Percentiles rank a stretch among this genome's conserved stretches.
phyloP scores from a whole-genome alignment of 2,113 vertebrate species.

The Toxotes chatareus region DNA sequence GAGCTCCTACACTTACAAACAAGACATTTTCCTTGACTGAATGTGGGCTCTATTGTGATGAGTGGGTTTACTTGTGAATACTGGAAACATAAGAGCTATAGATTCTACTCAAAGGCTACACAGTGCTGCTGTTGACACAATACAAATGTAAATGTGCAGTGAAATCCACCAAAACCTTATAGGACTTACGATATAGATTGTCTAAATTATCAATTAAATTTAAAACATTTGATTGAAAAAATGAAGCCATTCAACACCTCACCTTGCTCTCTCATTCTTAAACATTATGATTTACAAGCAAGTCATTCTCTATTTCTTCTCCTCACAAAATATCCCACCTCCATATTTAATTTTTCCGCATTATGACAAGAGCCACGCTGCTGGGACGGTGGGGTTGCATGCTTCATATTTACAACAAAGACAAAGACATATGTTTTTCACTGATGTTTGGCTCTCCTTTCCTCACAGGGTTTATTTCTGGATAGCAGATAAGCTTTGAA shows the following conservation, averaged over 20 bases:
- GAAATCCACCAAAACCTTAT: not conserved
- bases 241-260: not conserved
- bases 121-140: not conserved
- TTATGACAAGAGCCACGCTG: constrained; percentile 48
- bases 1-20: constrained; percentile 3
- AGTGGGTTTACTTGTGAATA: not conserved
- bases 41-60: not conserved
- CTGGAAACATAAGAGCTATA: not conserved
- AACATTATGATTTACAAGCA: constrained; percentile 33
- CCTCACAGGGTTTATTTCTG: constrained; percentile 53
- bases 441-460: constrained; percentile 14
- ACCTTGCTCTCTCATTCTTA: not conserved
- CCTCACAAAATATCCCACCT: constrained; percentile 30
- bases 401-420: constrained; percentile 45
- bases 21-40: constrained; percentile 25
- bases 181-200: not conserved
- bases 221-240: not conserved
- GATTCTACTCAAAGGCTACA: constrained; percentile 2
- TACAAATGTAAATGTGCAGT: not conserved
- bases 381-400: not conserved
- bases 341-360: constrained; percentile 45
- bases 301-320: constrained; percentile 35
- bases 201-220: constrained; percentile 6
- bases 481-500: constrained; percentile 51
- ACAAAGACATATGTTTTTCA: constrained; percentile 44